Conservation (phyloP, 2,797 vertebrate species). For the Clarias fuscus region DNA sequence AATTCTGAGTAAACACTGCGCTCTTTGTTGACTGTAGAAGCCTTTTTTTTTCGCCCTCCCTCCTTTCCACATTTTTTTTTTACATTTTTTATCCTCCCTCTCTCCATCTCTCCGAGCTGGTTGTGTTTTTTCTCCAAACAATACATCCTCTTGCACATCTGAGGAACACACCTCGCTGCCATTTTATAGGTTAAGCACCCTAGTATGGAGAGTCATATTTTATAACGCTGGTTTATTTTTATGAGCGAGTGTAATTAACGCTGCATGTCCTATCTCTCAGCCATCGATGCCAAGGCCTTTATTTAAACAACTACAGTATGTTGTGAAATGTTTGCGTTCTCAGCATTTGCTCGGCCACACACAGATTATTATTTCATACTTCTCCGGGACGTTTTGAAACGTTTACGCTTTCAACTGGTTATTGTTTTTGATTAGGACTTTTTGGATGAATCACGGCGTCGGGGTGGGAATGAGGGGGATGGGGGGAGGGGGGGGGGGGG, state of each 20-base stretch:
- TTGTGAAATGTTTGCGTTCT: constrained; percentile 99
- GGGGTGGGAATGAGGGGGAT: background rate
- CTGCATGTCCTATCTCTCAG: constrained; percentile 95
- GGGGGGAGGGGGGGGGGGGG: constrained; percentile 44
- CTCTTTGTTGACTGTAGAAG: constrained; percentile 78
- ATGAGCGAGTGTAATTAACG: constrained; percentile 95
- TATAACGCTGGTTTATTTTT: constrained; percentile 96
- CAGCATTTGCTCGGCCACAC: constrained; percentile 95
- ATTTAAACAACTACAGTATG: constrained; percentile 95
- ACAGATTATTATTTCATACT: constrained; percentile 98
- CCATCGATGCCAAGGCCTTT: constrained; percentile 93
- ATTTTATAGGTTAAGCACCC: constrained; percentile 89
- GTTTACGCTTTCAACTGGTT: constrained; percentile 87
- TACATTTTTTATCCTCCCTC: constrained; percentile 39
- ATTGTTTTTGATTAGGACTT: constrained; percentile 99
- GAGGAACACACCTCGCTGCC: constrained; percentile 87
- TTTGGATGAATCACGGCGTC: constrained; percentile 70
- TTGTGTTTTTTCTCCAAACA: constrained; percentile 65
- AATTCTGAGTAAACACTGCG: constrained; percentile 79
- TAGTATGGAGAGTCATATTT: constrained; percentile 76
- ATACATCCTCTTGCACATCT: constrained; percentile 78
- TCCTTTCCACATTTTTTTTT: constrained; percentile 55
- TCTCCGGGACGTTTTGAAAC: constrained; percentile 84
- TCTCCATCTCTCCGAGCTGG: constrained; percentile 52
- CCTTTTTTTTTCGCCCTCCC: constrained; percentile 56